Evolutionary conservation across 1,140 invertebrate species (phyloP).

Genomic region (Bombus impatiens): DNA sequence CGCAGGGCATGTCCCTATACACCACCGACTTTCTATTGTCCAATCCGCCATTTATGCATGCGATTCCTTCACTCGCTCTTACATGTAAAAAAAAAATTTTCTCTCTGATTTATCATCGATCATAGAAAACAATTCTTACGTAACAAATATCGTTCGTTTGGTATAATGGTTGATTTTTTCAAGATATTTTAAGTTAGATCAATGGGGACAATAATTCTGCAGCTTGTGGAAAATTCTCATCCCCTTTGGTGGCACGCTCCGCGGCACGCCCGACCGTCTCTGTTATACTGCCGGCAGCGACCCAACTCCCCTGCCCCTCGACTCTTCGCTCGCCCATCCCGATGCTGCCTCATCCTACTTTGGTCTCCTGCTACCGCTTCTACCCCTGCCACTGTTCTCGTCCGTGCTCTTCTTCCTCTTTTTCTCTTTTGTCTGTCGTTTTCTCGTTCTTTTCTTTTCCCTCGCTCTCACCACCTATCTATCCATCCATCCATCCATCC

Average conservation of each 20-base stretch:
- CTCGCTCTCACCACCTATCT: slow-evolving; percentile 52
- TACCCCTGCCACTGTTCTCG: slow-evolving; percentile 53
- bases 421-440: slow-evolving; percentile 5
- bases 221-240: slow-evolving; percentile 77
- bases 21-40: slow-evolving; percentile 72
- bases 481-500: slow-evolving; percentile 37
- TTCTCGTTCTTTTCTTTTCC: slow-evolving; percentile 33
- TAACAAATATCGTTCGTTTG: too few relatives aligned
- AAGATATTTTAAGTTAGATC: slow-evolving; percentile 61
- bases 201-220: slow-evolving; percentile 76
- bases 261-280: slow-evolving; percentile 82
- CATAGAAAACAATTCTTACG: too few relatives aligned
- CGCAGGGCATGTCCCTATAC: slow-evolving; percentile 82
- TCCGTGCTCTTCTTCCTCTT: slow-evolving; percentile 2
- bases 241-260: slow-evolving; percentile 82
- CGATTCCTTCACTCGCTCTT: neutral
- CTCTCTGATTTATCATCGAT: slow-evolving; percentile 64
- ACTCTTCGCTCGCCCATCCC: slow-evolving; percentile 59
- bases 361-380: slow-evolving; percentile 62
- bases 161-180: slow-evolving; percentile 46
- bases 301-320: slow-evolving; percentile 65
- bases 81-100: slow-evolving; percentile 61
- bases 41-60: slow-evolving; percentile 43
- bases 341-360: slow-evolving; percentile 52
- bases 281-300: slow-evolving; percentile 81